Evolutionary conservation across 1,140 invertebrate genomes (phyloP), one percentile per base, ranked within the genome.

Genomic region (Phymastichus coffea): DNA sequence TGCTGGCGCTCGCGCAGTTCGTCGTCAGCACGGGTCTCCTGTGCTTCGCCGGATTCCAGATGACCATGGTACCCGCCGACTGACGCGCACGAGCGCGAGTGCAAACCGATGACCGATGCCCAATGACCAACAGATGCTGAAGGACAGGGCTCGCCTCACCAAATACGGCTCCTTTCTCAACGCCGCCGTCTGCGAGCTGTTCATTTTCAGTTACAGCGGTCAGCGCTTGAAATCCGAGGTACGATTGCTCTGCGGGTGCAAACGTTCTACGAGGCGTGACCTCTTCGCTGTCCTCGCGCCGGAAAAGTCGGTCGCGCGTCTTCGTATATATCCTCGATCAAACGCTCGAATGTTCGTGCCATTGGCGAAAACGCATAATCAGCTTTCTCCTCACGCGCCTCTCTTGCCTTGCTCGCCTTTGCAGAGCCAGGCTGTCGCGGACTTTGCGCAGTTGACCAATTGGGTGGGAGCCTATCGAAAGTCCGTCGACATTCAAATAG

Each of bases 191-290:
- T 33, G 71, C 10, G 76, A 76, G 51, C 41, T 77, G 30, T 78
- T 71, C 58, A 46, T 78, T 17, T 77, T 76, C 47, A 74, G 70
- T 52, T 70, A 64, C 37, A 70, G 70, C 15, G 73, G 73, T 7
- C 46, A 74, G n/a, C 26, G 48, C 10, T 52, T 75, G 54, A 70
- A 72, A 8, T 48, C 48, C 7, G 70, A 72, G 65, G 73, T 71
- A 48, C 57, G 12, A 33, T 19, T 4, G 19, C 51, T 28, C 46
- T 47, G 20, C 12, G 6, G n/a, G n/a, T n/a, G n/a, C n/a, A 17
- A 57, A 30, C 4, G 23, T 52, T 58, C 19, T 41, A 38, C 14
- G 12, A 26, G 43, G 17, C 15, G n/a, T 28, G 25, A 49, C 30
- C 8, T 28, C 14, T 30, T 49, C n/a, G n/a, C n/a, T n/a, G n/a